phyloP scores from a whole-genome alignment of 2,888 invertebrate genomes.

The Nemapogon koenigi region DNA sequence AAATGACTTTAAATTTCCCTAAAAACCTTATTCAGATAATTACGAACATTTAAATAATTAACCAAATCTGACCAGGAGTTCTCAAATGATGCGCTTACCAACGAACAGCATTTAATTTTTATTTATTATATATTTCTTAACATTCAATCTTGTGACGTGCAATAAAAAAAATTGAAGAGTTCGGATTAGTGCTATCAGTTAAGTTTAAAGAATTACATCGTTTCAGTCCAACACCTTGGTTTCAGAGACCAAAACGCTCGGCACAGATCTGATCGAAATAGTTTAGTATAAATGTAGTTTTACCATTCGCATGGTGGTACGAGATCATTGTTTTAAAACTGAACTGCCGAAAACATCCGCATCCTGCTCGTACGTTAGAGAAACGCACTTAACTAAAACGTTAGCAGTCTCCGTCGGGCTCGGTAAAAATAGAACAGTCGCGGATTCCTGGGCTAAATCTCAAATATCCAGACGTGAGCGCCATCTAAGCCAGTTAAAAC shows the following conservation, averaged over 20 bases:
- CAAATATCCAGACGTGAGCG: conserved; percentile 70
- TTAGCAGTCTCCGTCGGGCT: conserved; percentile 38
- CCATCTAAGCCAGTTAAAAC: conserved; percentile 80
- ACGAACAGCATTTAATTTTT: no score
- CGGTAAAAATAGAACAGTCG: conserved; percentile 60
- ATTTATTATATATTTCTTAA: no score
- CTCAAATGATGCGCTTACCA: no score
- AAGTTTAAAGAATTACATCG: no score
- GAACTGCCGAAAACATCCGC: conserved; percentile 28
- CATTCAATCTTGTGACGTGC: no score
- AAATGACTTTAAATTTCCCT: no score
- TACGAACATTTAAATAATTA: no score
- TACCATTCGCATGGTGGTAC: conserved; percentile 44
- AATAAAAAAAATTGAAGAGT: no score
- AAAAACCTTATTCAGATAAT: no score
- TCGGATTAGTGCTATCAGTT: no score
- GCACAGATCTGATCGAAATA: conserved; percentile 54
- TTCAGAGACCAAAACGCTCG: conserved; percentile 21
- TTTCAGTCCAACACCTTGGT: conserved; percentile 29
- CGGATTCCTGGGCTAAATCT: conserved; percentile 68
- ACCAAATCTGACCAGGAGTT: no score
- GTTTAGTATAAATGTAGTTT: conserved; percentile 60
- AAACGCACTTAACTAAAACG: conserved; percentile 27
- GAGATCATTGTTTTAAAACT: conserved; percentile 26
- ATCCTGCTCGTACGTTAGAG: conserved; percentile 37